Base-by-base conservation (phyloP, 2,888 invertebrate genomes). In the Lasioglossum malachurum region DNA sequence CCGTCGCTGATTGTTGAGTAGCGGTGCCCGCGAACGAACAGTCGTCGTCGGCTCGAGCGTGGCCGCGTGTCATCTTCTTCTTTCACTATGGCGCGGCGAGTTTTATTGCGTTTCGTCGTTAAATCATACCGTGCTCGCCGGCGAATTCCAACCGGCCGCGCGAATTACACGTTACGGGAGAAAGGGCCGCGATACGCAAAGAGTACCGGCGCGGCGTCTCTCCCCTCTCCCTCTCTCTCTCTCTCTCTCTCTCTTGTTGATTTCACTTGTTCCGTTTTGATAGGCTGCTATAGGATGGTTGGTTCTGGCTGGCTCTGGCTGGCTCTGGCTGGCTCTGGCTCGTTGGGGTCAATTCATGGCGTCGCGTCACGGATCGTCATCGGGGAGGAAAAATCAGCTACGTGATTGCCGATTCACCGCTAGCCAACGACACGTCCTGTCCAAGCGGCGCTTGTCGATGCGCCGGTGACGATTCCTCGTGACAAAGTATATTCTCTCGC, bases 81-180 rank as follows among this genome's bases (percentile, higher is more conserved):
- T n/a, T 57, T 57, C 57, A 57, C 57, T 57, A 12, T 4, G 57
- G 57, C n/a, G 35, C 46, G 86, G 74, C 87, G 78, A 87, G 83
- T 87, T 90, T 88, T 87, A 89, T 89, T 90, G 92, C 89, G 91
- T 92, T 93, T 93, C 92, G 92, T 93, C 92, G 91, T 92, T 87
- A 92, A 92, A 93, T 92, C 93, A 90, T 89, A 85, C 49, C 87
- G 72, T 44, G 83, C 85, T 84, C 88, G 87, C 87, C 88, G 89
- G 89, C 86, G 89, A 91, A 91, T 92, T 92, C 90, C 90, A 74
- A 57, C 74, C 64, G 72, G 44, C 27, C 60, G 75, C 27, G 83
- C 75, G 83, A 86, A 84, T 88, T 83, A 80, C 76, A 82, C 73
- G 79, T 86, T 38, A 60, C 64, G 16, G 64, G 57, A 72, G 78